These are phyloP conservation scores for Stegana nigrithorax DNA, from an alignment of 2,888 invertebrate genomes.

Conservation along the genomic window DNA sequence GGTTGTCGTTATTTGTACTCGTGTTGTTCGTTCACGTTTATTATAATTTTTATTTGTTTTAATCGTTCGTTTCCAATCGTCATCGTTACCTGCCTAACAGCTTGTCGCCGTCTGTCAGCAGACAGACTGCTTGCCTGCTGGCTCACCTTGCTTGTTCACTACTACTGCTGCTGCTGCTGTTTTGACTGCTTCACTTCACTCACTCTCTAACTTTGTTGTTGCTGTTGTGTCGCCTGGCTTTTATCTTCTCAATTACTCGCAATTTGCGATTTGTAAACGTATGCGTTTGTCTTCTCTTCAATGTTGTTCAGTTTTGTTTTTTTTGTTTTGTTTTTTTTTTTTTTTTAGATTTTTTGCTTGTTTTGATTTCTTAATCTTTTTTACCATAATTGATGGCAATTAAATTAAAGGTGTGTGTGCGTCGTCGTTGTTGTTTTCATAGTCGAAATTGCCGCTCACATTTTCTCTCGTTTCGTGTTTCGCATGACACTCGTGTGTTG, in stretches of 20 bases:
- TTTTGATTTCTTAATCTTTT: constrained; percentile 63
- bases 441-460: no score
- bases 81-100: constrained; percentile 34
- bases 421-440: constrained; percentile 28
- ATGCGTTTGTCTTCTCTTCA: constrained; percentile 27
- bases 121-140: background rate
- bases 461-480: background rate
- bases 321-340: constrained; percentile 23
- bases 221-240: constrained; percentile 49
- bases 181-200: background rate
- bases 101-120: constrained; percentile 12
- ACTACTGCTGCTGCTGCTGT: background rate
- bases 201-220: constrained; percentile 2
- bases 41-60: constrained; percentile 30
- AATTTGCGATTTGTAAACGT: constrained; percentile 55
- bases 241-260: constrained; percentile 63
- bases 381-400: constrained; percentile 62
- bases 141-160: background rate
- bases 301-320: constrained; percentile 29
- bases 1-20: constrained; percentile 44
- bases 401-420: constrained; percentile 59
- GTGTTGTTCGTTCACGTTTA: constrained; percentile 12
- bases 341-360: constrained; percentile 50
- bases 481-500: background rate
- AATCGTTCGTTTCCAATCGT: constrained; percentile 44